Conservation (phyloP, 2,888 invertebrate genomes). For the Brenthis daphne region DNA sequence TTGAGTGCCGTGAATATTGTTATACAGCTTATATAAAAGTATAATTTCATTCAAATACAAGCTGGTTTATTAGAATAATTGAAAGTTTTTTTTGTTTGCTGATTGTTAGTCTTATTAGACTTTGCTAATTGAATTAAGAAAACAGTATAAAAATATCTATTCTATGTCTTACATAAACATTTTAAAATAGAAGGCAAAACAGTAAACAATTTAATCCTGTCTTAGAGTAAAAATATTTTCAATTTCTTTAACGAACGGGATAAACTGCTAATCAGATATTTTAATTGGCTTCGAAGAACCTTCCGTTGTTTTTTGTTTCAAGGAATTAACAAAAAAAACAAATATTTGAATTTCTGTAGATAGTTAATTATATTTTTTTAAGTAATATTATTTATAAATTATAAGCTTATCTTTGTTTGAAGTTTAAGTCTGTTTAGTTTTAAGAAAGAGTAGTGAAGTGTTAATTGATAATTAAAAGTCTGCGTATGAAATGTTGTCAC, state of each 20-base stretch:
- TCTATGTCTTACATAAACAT: constrained; percentile 26
- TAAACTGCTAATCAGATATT: constrained; percentile 37
- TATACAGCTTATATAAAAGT: no score
- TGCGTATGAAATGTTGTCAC: constrained; percentile 1
- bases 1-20: background rate
- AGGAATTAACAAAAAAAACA: constrained; percentile 18
- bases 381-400: constrained; percentile 15
- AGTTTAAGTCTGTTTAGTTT: background rate
- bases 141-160: constrained; percentile 12
- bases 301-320: constrained; percentile 19
- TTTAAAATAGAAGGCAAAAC: constrained; percentile 31
- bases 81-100: background rate
- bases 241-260: constrained; percentile 36
- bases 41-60: background rate
- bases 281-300: constrained; percentile 39
- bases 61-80: background rate
- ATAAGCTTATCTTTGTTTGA: background rate
- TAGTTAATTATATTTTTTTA: background rate
- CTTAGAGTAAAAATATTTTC: constrained; percentile 33
- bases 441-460: background rate
- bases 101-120: constrained; percentile 27
- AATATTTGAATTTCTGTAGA: constrained; percentile 16
- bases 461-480: background rate
- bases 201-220: constrained; percentile 40
- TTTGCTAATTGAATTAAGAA: constrained; percentile 6